Evolutionary conservation across 2,888 invertebrate species (phyloP).

Genomic region (Agrotis exclamationis): DNA sequence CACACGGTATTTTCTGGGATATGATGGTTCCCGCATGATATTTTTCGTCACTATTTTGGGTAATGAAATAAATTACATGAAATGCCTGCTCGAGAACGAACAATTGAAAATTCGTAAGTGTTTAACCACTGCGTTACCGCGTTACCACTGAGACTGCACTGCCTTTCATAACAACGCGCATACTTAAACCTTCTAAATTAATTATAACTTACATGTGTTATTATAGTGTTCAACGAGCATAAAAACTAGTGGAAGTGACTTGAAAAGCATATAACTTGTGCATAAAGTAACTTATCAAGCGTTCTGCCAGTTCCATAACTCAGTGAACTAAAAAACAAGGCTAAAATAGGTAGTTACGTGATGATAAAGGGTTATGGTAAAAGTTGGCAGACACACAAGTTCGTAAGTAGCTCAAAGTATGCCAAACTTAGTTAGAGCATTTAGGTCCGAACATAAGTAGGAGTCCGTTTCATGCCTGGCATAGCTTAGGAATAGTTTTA

Average conservation of each 20-base stretch:
- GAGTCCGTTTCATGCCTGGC: constrained; percentile 20
- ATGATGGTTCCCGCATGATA: no score
- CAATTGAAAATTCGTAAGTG: no score
- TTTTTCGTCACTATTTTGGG: no score
- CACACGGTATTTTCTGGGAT: no score
- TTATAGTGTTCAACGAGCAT: not conserved
- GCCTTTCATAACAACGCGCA: no score
- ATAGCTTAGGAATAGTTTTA: constrained; percentile 34
- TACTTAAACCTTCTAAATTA: no score
- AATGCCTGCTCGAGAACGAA: no score
- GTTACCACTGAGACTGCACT: no score
- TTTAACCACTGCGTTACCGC: no score
- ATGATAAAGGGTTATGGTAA: constrained; percentile 52
- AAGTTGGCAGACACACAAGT: constrained; percentile 53
- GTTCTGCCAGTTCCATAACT: constrained; percentile 14
- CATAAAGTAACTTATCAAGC: constrained; percentile 5
- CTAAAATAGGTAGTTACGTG: constrained; percentile 34
- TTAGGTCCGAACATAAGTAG: constrained; percentile 31
- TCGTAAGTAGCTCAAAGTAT: constrained; percentile 51
- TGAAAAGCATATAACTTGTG: not conserved
- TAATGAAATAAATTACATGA: no score
- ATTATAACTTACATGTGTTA: no score
- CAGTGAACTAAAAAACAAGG: constrained; percentile 39
- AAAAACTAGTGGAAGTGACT: not conserved
- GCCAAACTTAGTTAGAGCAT: constrained; percentile 37